phyloP scores from a whole-genome alignment of 2,113 vertebrate genomes.

The Odontesthes bonariensis region DNA sequence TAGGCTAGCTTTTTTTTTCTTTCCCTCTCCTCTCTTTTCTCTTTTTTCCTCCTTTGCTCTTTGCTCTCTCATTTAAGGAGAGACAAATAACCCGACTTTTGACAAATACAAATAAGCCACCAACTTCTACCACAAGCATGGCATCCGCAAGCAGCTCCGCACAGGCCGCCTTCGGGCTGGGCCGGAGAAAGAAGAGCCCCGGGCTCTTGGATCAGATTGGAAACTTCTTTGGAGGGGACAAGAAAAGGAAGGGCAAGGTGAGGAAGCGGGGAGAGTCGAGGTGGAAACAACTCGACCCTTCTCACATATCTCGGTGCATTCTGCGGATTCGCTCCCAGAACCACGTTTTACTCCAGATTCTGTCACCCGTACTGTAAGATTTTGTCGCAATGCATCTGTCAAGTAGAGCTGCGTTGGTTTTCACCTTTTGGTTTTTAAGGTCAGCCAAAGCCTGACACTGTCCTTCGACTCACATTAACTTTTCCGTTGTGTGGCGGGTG shows the following conservation, averaged over 20 bases:
- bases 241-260: constrained; percentile 98
- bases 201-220: constrained; percentile 96
- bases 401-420: constrained; percentile 38
- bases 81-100: constrained; percentile 55
- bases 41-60: constrained; percentile 52
- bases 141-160: constrained; percentile 93
- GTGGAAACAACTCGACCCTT: constrained; percentile 16
- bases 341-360: constrained; percentile 43
- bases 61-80: constrained; percentile 68
- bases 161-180: constrained; percentile 88
- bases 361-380: constrained; percentile 26
- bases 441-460: constrained; percentile 54
- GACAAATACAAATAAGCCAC: constrained; percentile 68
- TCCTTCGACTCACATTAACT: constrained; percentile 28
- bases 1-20: constrained; percentile 72
- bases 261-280: constrained; percentile 78
- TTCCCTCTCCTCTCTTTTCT: constrained; percentile 48
- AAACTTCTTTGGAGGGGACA: constrained; percentile 96
- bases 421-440: constrained; percentile 40
- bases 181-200: constrained; percentile 90
- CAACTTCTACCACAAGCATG: constrained; percentile 85
- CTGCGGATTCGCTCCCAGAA: constrained; percentile 42
- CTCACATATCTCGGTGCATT: constrained; percentile 35
- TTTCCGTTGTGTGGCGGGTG: constrained; percentile 14
- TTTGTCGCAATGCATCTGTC: constrained; percentile 20